Evolutionary conservation across 2,797 vertebrate genomes (phyloP), one percentile per base, ranked within the genome.

Genomic region (Hydrocynus forskahlii): DNA sequence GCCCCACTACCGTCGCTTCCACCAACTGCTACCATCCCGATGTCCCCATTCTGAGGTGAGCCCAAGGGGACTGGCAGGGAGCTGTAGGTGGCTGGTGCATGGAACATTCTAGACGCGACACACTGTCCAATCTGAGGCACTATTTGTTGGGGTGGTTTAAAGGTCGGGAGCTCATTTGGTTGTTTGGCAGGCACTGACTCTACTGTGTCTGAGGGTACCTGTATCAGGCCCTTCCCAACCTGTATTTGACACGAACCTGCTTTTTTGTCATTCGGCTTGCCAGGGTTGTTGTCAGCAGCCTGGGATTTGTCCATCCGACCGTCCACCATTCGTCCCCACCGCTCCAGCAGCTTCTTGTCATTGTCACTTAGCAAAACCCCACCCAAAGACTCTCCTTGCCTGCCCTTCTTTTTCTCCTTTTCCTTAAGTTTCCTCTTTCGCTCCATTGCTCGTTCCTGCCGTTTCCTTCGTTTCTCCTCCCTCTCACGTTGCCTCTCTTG

Each of bases 401-500:
- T 93, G 38, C 92, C 94, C 78, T 97, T 95, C 75, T 94, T 94
- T 45, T 93, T 94, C 77, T 97, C 96, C 81, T 95, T 95, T 89
- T 97, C 96, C 80, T 96, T 96, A 70, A 95, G 89, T 86, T 97
- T 95, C 81, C 93, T 95, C 83, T 97, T 97, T 17, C 95, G 91
- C 87, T 97, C 97, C 79, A 94, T 91, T 0, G 96, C 96, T 2
- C 96, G 91, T 55, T 98, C 97, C 83, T 97, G 96, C 55, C 95
- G 92, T 75, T 96, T 94, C 59, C 93, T 92, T 1, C 97, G 90
- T 84, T 98, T 99, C 89, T 98, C 97, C 79, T 97, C 97, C 13
- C 97, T 88, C 68, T 97, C 97, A 0, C 97, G 91, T 84, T 98
- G 97, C 16, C 97, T 96, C 67, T 98, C 97, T 88, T 97, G 97